Evolutionary conservation across 2,888 invertebrate genomes (phyloP).

Genomic region (Lordiphosa andalusiaca): DNA sequence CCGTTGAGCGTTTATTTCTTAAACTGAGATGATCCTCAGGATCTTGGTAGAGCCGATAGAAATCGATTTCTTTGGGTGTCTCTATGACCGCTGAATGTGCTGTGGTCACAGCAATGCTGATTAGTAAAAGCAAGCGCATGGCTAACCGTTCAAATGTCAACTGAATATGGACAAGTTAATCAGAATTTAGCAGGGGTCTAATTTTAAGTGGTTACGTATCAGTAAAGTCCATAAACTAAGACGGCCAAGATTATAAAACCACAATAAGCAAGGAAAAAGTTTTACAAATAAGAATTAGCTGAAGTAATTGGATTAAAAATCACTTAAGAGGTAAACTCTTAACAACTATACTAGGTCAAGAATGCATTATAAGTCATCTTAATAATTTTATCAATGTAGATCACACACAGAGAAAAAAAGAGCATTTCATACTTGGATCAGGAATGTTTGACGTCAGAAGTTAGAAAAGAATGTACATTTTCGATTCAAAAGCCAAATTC

Average conservation of each 20-base stretch:
- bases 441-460: too few relatives aligned
- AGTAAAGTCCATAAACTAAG: not conserved
- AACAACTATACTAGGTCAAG: too few relatives aligned
- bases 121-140: conserved; percentile 16
- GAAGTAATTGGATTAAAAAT: too few relatives aligned
- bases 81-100: conserved; percentile 24
- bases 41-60: conserved; percentile 49
- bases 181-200: not conserved
- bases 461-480: too few relatives aligned
- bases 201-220: not conserved
- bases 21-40: conserved; percentile 49
- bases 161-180: conserved; percentile 13
- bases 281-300: not conserved
- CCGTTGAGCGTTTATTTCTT: conserved; percentile 40
- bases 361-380: too few relatives aligned
- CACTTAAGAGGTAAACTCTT: too few relatives aligned
- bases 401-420: too few relatives aligned
- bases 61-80: conserved; percentile 35
- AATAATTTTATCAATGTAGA: too few relatives aligned
- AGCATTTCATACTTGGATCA: too few relatives aligned
- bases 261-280: not conserved
- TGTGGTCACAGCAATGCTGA: not conserved
- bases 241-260: not conserved
- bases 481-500: too few relatives aligned
- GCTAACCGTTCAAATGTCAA: conserved; percentile 4